A percentile compares a stretch with the other conserved stretches of the same genome.
Evolutionary conservation across 2,113 vertebrate genomes (phyloP).

Genomic region (Alaudala cheleensis): DNA sequence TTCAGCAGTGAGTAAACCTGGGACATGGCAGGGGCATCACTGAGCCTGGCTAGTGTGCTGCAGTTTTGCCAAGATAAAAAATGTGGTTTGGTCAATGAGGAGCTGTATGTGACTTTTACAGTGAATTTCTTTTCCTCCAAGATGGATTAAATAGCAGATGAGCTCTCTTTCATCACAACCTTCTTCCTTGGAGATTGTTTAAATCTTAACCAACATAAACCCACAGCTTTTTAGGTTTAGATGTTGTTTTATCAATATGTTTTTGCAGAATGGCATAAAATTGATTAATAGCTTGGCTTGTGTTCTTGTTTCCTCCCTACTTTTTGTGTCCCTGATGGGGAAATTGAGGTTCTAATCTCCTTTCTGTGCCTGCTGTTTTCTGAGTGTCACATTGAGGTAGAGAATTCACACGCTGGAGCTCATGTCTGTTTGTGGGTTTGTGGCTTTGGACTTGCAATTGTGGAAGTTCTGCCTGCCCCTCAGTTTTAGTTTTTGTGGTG

Average conservation of each 20-base stretch:
- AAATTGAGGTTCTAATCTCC: background rate
- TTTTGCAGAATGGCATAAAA: background rate
- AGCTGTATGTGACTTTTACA: background rate
- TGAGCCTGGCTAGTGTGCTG: background rate
- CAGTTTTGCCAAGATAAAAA: background rate
- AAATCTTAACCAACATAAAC: background rate
- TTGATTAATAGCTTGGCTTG: background rate
- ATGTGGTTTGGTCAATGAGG: background rate
- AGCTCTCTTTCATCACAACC: background rate
- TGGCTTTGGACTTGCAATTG: background rate
- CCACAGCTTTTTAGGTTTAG: background rate
- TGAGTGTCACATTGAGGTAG: rapidly evolving
- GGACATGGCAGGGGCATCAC: background rate
- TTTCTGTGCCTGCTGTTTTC: background rate
- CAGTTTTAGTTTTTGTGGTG: background rate
- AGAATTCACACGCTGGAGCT: background rate
- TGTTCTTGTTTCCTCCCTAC: background rate
- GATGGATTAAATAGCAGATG: background rate
- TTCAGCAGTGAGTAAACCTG: background rate
- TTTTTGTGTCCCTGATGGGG: background rate
- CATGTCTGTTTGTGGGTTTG: background rate
- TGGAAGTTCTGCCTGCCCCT: background rate
- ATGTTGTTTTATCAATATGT: background rate
- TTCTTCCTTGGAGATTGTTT: background rate
- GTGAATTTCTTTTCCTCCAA: background rate